Base-by-base conservation (phyloP, 1,140 invertebrate species). In the Drosophila sp. region DNA sequence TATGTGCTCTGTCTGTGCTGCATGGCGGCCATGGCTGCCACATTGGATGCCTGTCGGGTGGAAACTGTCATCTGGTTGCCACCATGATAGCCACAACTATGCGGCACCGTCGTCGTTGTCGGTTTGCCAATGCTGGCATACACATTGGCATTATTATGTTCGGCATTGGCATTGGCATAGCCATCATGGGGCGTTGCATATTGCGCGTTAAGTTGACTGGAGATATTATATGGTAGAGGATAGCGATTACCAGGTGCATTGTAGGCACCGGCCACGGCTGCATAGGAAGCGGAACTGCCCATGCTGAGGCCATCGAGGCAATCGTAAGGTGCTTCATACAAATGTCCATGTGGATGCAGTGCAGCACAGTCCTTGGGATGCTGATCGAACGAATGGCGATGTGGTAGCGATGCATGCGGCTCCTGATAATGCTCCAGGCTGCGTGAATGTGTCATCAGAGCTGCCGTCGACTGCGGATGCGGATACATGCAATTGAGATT, bases 391-490 rank as follows among this genome's bases (percentile, higher is more conserved):
- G 91, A 92, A 57, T 92, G 90, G 1, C 91, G 90, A 48, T 92
- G 91, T 32, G 90, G 81, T 53, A 90, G 62, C n/a, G 46, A 43
- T 1, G 73, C 61, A 34, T 76, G 74, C 21, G 90, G 89, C 36
- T 91, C 91, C 63, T 82, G 86, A 71, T 92, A 92, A 29, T 92
- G 91, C n/a, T 92, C 91, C 54, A 92, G 57, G 57, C 90, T 91
- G 67, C 90, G 90, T 8, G 91, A 92, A 43, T 92, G 91, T 13
- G 90, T 87, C 82, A 91, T 91, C 6, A 80, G 46, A n/a, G 72
- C 62, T 9, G 27, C 25, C 38, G 38, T 53, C n/a, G 53, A 53
- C 9, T 61, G 65, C n/a, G 57, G 59, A 3, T 65, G 59, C 36
- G 58, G 50, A 16, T 56, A 64, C 41, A 72, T 77, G 67, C 56